phyloP scores from a whole-genome alignment of 2,888 invertebrate genomes.

The Eulithis testata region DNA sequence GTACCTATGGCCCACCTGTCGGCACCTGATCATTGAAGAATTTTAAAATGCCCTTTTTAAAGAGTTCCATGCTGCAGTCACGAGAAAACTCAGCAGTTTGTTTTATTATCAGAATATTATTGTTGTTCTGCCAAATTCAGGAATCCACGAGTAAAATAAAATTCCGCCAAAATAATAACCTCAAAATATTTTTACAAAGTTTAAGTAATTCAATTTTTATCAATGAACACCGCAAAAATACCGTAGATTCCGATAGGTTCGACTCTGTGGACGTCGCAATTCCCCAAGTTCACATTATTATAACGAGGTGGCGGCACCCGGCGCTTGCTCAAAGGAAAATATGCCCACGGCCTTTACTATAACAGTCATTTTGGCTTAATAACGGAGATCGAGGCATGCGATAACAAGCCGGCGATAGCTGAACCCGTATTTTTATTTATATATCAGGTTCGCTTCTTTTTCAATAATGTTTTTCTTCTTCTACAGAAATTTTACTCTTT shows the following conservation, averaged over 20 bases:
- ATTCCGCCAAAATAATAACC: slow-evolving; percentile 6
- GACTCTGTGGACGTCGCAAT: slow-evolving; percentile 77
- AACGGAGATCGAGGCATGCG: slow-evolving; percentile 81
- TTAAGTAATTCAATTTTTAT: slow-evolving; percentile 42
- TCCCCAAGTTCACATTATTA: slow-evolving; percentile 84
- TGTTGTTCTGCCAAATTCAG: not conserved
- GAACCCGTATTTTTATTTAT: slow-evolving; percentile 84
- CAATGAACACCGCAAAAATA: slow-evolving; percentile 45
- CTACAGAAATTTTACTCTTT: slow-evolving; percentile 79
- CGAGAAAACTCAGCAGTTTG: no score
- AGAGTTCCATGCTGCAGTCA: no score
- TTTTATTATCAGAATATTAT: no score
- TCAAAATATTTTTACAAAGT: slow-evolving; percentile 30
- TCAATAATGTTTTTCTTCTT: slow-evolving; percentile 82
- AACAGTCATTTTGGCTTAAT: slow-evolving; percentile 80
- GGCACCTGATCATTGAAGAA: no score
- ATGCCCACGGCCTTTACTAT: slow-evolving; percentile 77
- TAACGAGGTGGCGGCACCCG: slow-evolving; percentile 80
- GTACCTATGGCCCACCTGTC: no score
- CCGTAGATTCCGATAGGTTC: slow-evolving; percentile 56
- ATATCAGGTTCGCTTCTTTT: slow-evolving; percentile 81
- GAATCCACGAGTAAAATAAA: not conserved
- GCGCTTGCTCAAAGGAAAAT: slow-evolving; percentile 76
- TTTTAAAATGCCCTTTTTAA: no score
- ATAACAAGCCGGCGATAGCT: slow-evolving; percentile 85